Evolutionary conservation across 2,113 vertebrate species (phyloP).

Genomic region (Xiphophorus hellerii): DNA sequence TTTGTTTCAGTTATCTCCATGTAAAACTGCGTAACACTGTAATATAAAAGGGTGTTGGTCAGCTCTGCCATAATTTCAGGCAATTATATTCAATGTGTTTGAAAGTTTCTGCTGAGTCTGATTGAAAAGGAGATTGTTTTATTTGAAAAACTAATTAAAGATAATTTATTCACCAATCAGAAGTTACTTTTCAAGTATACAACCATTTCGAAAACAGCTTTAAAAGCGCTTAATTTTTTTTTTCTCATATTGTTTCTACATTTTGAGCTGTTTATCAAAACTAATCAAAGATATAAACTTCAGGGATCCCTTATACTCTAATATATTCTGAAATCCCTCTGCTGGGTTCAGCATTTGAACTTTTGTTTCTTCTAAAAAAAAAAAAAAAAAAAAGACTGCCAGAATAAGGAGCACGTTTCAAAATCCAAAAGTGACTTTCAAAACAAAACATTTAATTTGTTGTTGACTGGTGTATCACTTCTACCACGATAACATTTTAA

Average conservation of each 20-base stretch:
- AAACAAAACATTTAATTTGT: background rate
- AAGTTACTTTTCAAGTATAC: background rate
- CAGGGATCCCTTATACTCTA: background rate
- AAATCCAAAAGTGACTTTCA: background rate
- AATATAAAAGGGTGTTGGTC: background rate
- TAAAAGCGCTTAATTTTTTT: background rate
- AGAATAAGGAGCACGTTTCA: background rate
- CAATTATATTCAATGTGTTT: background rate
- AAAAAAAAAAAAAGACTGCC: background rate
- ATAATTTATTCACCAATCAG: background rate
- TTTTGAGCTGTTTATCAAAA: background rate
- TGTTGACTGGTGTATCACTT: background rate
- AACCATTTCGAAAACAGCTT: background rate
- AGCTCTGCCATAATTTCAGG: background rate
- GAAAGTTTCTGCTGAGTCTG: background rate
- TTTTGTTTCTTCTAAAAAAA: background rate
- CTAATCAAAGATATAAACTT: background rate
- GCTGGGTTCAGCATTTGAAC: background rate
- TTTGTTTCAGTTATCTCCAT: background rate
- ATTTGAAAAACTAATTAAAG: too few relatives aligned
- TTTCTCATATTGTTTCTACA: background rate
- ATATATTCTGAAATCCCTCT: background rate
- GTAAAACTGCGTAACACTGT: background rate
- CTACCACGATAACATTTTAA: background rate
- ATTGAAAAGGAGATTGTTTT: too few relatives aligned